Evolutionary conservation across 2,113 vertebrate genomes (phyloP).

Genomic region (Paratilapia polleni): DNA sequence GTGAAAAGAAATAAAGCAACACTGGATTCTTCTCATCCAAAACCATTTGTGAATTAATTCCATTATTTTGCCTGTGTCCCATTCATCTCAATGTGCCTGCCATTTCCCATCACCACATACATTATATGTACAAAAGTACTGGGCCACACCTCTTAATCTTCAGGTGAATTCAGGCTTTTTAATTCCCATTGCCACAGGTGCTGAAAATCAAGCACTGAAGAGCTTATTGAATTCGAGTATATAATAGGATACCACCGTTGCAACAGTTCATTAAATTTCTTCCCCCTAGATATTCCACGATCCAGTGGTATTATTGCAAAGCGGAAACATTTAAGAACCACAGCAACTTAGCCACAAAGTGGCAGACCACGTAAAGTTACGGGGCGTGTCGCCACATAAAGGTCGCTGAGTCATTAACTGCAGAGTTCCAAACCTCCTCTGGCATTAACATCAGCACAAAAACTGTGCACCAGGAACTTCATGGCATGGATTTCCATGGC

Average conservation of each 20-base stretch:
- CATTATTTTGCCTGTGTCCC: slow-evolving; percentile 15
- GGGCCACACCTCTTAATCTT: not conserved
- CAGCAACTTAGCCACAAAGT: no score
- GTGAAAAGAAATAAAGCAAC: slow-evolving; percentile 80
- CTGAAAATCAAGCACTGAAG: not conserved
- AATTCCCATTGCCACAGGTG: no score
- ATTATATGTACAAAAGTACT: not conserved
- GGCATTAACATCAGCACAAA: not conserved
- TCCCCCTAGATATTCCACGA: not conserved
- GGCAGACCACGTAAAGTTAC: no score
- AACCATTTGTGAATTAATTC: slow-evolving; percentile 66
- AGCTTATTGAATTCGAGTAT: no score
- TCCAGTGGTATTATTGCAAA: no score
- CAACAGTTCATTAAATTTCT: not conserved
- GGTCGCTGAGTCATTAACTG: no score
- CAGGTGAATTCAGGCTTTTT: not conserved
- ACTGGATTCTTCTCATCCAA: slow-evolving; percentile 77
- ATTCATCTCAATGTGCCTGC: slow-evolving; percentile 11
- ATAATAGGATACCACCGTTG: not conserved
- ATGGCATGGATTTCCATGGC: not conserved
- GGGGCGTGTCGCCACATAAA: no score
- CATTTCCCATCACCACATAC: slow-evolving; percentile 12
- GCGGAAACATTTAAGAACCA: no score
- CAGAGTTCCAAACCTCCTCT: no score
- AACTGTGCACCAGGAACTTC: not conserved